Conservation (phyloP, 1,140 invertebrate species). For the Drosophila simulans region DNA sequence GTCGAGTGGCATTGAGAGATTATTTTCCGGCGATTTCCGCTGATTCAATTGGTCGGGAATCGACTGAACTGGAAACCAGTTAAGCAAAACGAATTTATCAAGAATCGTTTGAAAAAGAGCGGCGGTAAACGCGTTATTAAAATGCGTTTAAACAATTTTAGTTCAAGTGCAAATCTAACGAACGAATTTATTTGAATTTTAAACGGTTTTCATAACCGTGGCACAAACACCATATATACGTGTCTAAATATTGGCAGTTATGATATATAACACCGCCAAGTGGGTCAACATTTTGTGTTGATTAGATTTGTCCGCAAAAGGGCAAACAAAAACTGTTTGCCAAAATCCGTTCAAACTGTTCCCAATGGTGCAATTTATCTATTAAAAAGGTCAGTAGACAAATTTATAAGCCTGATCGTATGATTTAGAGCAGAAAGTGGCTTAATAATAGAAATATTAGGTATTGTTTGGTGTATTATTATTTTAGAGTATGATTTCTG, state of each 20-base stretch:
- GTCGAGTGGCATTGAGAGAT: conserved; percentile 34
- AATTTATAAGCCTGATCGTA: neutral
- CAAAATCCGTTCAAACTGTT: conserved; percentile 35
- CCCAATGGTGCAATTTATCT: conserved; percentile 30
- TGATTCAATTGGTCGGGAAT: conserved; percentile 15
- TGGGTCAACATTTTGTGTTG: conserved; percentile 19
- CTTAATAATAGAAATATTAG: neutral
- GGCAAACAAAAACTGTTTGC: neutral
- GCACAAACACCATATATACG: conserved; percentile 3
- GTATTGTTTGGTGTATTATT: conserved; percentile 9
- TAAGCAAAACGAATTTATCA: conserved; percentile 29
- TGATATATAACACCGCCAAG: neutral
- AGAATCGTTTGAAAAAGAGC: conserved; percentile 14
- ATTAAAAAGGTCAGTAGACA: neutral
- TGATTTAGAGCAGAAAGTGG: neutral
- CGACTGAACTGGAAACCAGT: neutral
- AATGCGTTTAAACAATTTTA: conserved; percentile 2
- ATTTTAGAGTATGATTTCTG: neutral
- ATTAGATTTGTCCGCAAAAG: conserved; percentile 10
- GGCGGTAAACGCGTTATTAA: neutral
- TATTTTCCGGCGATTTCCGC: conserved; percentile 28
- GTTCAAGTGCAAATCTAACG: conserved; percentile 1
- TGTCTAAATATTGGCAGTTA: conserved; percentile 1
- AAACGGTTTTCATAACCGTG: conserved; percentile 4
- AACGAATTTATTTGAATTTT: conserved; percentile 14